Evolutionary conservation across 1,140 invertebrate species (phyloP), one percentile per base, ranked within the genome.

Genomic region (Euwallacea similis): DNA sequence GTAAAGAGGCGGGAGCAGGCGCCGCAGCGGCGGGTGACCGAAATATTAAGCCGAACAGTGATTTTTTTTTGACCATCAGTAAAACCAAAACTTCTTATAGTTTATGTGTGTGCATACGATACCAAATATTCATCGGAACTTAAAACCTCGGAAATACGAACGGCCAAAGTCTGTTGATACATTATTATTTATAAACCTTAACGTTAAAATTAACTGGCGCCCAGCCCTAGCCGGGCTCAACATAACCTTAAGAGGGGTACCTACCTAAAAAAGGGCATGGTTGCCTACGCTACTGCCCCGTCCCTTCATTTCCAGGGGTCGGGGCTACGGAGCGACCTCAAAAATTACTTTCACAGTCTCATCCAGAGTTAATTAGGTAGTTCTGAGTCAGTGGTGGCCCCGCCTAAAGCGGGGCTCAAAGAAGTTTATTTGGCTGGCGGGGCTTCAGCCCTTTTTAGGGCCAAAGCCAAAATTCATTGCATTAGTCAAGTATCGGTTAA

Each of bases 321-420:
- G 62, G 72, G 73, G 70, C 72, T 74, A 73, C 72, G 79, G 77
- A 80, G 77, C 64, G 80, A 81, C 80, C 80, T 81, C 80, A 81
- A 81, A 81, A 81, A 81, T 81, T 80, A 80, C 79, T 80, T 76
- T 74, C 78, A 80, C 79, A 80, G 80, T 80, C 79, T 80, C 79
- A 81, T 81, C 79, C 80, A 80, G 80, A 81, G 16, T 56, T 56
- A 56, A 13, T 50, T 50, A 11, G 46, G 46, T 13, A 13, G 46
- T 50, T 50, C 13, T 50, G 46, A 50, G 46, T 50, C 46, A 50
- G 46, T 50, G 21, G 21, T 33, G 21, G 21, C 21, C 21, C 21
- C 21, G 21, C 21, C 21, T 33, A 33, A 33, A 33, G 21, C 21
- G 21, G 21, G 21, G 21, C 21, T 33, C 21, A 33, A 33, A 33